Evolutionary conservation across 2,888 invertebrate genomes (phyloP), one percentile per base, ranked within the genome.

Genomic region (Drosophila eohydei): DNA sequence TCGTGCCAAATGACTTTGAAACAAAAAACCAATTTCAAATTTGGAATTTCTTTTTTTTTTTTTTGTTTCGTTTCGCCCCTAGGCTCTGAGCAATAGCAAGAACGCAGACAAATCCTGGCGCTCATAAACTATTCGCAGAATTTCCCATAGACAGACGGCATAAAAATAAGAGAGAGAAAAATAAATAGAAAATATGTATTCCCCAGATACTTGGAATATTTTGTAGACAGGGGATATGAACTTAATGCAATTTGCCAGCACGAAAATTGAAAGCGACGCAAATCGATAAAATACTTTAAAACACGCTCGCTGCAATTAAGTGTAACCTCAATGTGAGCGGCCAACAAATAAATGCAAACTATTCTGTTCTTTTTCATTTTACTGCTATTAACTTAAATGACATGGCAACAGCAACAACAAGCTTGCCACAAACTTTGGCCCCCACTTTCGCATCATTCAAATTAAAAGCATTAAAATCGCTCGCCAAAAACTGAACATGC

Each of bases 401-500:
- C 80, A 79, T 54, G 80, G n/a, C 65, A 70, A 32, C 78, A 68
- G 64, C 63, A 58, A 62, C 46, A 65, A 61, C 64, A 50, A 61
- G 57, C 57, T 46, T 74, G 63, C 32, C 41, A 16, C 32, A 28
- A n/a, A 14, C 36, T 16, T 8, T 8, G 5, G 32, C 51, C 30
- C 16, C 68, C 38, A 41, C 58, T 14, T 40, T 48, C 21, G 30
- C 51, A 68, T 61, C 43, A 44, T 28, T 44, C 46, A 61, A 75
- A 74, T 87, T 79, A 80, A 84, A 87, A 81, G 78, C 89, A 87
- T 89, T 84, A 80, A 77, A 81, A 83, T 77, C 63, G 81, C 78
- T 76, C 57, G 71, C 73, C 59, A 59, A 68, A 68, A 78, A 83
- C 81, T 72, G 77, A 87, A 87, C 79, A 87, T 84, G 84, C 84